A percentile compares a stretch with the other conserved stretches of the same genome.
phyloP scores from a whole-genome alignment of 2,888 invertebrate genomes.

The Alviniconcha strummeri region DNA sequence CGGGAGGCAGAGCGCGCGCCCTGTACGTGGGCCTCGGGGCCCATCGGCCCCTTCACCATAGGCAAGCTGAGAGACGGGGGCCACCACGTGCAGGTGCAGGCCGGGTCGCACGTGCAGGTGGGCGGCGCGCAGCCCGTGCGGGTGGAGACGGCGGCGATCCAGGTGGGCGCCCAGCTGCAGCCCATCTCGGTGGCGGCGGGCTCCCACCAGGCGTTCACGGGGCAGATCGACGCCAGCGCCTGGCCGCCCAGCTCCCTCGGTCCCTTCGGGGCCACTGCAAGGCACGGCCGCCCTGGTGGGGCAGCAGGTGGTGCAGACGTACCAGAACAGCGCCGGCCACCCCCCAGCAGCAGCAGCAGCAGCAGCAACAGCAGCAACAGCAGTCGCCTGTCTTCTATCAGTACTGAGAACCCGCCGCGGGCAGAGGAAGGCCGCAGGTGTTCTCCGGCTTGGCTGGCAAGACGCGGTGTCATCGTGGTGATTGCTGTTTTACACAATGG shows the following conservation, averaged over 20 bases:
- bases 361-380: slow-evolving; percentile 9
- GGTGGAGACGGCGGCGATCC: background rate
- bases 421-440: too few relatives aligned
- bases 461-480: background rate
- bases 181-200: background rate
- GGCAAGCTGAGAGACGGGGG: slow-evolving; percentile 23
- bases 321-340: slow-evolving; percentile 6
- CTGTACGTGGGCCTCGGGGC: slow-evolving; percentile 17
- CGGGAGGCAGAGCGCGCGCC: background rate
- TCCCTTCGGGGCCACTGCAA: slow-evolving; percentile 13
- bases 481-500: background rate
- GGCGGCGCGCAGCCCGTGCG: background rate
- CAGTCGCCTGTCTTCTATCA: slow-evolving; percentile 20
- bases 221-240: slow-evolving; percentile 23
- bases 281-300: slow-evolving; percentile 27
- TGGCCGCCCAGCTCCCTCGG: background rate
- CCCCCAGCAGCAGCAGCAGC: background rate
- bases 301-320: slow-evolving; percentile 24
- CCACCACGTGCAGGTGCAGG: background rate
- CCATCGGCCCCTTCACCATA: slow-evolving; percentile 30
- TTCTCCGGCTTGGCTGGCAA: too few relatives aligned
- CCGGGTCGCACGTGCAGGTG: slow-evolving; percentile 9
- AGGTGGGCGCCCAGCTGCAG: slow-evolving; percentile 10
- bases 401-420: background rate
- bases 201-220: background rate